Conservation (phyloP, 2,797 vertebrate species). For the Pteropus rufus region DNA sequence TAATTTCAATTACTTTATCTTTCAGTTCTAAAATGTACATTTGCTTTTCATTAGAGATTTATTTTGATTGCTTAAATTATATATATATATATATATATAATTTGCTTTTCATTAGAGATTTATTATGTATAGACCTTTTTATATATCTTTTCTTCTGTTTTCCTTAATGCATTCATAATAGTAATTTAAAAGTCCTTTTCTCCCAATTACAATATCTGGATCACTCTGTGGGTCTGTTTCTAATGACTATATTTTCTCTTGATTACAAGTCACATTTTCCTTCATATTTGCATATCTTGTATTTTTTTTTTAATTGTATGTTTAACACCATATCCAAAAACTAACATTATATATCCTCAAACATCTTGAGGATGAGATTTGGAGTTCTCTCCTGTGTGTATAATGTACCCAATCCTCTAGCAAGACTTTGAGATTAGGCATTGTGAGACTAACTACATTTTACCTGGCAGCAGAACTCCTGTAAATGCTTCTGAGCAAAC, state of each 20-base stretch:
- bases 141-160: background rate
- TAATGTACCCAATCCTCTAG: background rate
- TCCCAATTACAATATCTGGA: background rate
- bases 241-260: background rate
- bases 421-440: background rate
- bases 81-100: background rate
- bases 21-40: background rate
- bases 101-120: background rate
- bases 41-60: background rate
- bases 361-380: background rate
- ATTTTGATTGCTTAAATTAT: background rate
- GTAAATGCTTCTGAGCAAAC: background rate
- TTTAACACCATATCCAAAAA: background rate
- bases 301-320: background rate
- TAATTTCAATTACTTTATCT: background rate
- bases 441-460: background rate
- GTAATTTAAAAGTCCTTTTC: background rate
- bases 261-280: background rate
- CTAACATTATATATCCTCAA: background rate
- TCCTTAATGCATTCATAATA: background rate
- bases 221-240: slow-evolving; percentile 1
- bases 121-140: background rate
- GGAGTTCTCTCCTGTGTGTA: background rate
- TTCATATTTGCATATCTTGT: background rate
- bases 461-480: background rate